Conservation (phyloP, 2,888 invertebrate species). For the Hololepta plana region DNA sequence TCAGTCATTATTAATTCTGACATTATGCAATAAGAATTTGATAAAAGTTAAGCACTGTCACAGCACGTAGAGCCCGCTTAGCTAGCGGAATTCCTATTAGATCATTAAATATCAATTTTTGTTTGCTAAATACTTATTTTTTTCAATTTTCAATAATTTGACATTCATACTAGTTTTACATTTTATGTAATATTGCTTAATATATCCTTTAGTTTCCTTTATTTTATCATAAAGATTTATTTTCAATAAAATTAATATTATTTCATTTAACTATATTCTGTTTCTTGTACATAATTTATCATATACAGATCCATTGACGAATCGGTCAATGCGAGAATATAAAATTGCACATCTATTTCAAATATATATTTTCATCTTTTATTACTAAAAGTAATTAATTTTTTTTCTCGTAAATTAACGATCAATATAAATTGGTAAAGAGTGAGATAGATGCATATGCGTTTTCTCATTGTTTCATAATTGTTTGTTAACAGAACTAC, state of each 20-base stretch:
- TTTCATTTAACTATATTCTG: constrained; percentile 14
- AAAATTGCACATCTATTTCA: too few species aligned
- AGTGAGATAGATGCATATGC: too few species aligned
- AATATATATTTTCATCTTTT: too few species aligned
- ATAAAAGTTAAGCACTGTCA: constrained; percentile 17
- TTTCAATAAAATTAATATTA: constrained; percentile 16
- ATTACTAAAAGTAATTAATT: too few species aligned
- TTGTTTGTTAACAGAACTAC: constrained; percentile 19
- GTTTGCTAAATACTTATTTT: constrained; percentile 4
- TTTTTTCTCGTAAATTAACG: too few species aligned
- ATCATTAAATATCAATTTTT: constrained; percentile 8
- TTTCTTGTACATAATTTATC: too few species aligned
- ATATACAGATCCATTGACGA: too few species aligned
- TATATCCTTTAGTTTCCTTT: constrained; percentile 14
- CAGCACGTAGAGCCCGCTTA: constrained; percentile 17
- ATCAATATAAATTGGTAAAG: too few species aligned
- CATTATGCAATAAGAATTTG: too few species aligned
- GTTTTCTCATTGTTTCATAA: too few species aligned
- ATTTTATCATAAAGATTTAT: constrained; percentile 12
- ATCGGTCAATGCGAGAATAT: too few species aligned
- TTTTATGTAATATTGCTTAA: constrained; percentile 27
- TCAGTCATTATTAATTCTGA: too few species aligned
- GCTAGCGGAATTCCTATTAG: constrained; percentile 9
- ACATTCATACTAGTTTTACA: constrained; percentile 23
- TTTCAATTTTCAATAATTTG: constrained; percentile 20